Conservation (phyloP, 1,140 invertebrate genomes). For the Neodiprion fabricii region DNA sequence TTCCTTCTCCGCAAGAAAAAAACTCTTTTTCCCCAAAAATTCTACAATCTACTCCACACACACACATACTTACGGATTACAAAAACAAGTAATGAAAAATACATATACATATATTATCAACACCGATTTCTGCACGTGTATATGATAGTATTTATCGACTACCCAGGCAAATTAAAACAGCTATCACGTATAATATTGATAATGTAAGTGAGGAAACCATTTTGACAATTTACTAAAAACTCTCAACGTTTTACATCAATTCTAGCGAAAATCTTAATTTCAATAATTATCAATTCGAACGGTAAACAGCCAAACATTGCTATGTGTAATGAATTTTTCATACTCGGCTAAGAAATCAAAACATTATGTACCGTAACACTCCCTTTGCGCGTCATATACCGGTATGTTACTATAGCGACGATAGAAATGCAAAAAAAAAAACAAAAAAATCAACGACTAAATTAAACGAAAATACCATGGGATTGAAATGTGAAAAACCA, state of each 20-base stretch:
- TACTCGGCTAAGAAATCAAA: neutral
- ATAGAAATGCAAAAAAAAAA: neutral
- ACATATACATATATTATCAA: neutral
- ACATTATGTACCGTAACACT: neutral
- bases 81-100: neutral
- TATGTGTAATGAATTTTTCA: neutral
- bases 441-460: neutral
- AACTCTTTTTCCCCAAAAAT: constrained; percentile 41
- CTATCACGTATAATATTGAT: too few species aligned
- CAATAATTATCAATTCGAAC: neutral
- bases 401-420: neutral
- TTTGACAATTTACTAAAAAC: neutral
- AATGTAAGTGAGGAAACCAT: neutral
- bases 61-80: constrained; percentile 15
- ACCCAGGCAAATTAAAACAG: neutral
- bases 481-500: neutral
- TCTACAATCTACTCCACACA: constrained; percentile 20
- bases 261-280: neutral
- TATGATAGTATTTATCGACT: neutral
- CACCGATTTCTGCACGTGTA: neutral
- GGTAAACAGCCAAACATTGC: neutral
- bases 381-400: neutral
- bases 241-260: neutral
- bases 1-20: constrained; percentile 17
- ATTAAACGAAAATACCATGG: neutral